Evolutionary conservation across 2,113 vertebrate genomes (phyloP), one percentile per base, ranked within the genome.

Genomic region (Odocoileus virginianus): DNA sequence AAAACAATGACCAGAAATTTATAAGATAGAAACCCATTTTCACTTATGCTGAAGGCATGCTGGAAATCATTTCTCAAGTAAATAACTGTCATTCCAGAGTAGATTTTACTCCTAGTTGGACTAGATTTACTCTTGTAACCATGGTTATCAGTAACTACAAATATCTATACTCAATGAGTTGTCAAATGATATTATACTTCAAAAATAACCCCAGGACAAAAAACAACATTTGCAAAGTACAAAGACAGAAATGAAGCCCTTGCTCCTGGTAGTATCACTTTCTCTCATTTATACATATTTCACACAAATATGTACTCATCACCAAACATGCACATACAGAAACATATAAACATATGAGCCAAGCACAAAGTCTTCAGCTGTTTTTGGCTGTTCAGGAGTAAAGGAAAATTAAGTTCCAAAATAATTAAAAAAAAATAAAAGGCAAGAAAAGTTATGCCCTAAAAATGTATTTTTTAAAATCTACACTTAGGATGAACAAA

Each of bases 71-170:
- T 64, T 91, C 30, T 50, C 43, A 86, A 93, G 52, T 21, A 78
- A 86, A 61, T 36, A 58, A 40, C 52, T n/a, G 6, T 58, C 28
- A 81, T 87, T 87, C 9, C 58, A 94, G 36, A 96, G 47, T 86
- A 58, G 57, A 95, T 57, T 89, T 91, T 93, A 33, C 36, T 64
- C 25, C 43, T 83, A 23, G 5, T 83, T 61, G 36, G 25, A 74
- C 19, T 89, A 58, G 11, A 78, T 45, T 96, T 96, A 76, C 25
- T 90, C 52, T 87, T 61, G 16, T 82, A 85, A 78, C 58, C 19
- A 94, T 85, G 40, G 55, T 76, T 92, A 91, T 55, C 58, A 11
- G 45, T 90, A 88, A 86, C 93, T 85, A 96, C 17, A 81, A 94
- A 83, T 84, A 83, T 79, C 27, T 87, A 45, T 71, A 87, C 14